A percentile compares a stretch with the other conserved stretches of the same genome.
Conservation (phyloP, 2,888 invertebrate genomes). For the Pegoplata infirma region DNA sequence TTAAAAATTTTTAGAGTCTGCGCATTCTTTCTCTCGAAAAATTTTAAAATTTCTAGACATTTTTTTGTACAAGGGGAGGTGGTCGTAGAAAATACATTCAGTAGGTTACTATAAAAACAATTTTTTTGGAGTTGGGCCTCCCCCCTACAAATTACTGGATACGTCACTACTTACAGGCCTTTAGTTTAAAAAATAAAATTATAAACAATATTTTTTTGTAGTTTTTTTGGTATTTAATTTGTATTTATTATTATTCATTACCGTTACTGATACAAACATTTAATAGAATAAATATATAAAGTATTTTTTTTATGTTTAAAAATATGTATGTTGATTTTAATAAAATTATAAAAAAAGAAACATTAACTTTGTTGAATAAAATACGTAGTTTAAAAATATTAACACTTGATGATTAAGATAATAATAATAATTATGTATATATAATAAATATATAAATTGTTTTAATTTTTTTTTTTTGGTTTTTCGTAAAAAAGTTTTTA, state of each 20-base stretch:
- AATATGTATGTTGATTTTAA: conserved; percentile 47
- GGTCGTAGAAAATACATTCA: too few relatives aligned
- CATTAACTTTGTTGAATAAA: conserved; percentile 57
- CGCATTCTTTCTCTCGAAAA: too few relatives aligned
- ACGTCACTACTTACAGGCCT: too few relatives aligned
- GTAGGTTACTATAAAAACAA: too few relatives aligned
- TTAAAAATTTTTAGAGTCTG: too few relatives aligned
- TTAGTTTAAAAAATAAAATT: too few relatives aligned
- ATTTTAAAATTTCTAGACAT: too few relatives aligned
- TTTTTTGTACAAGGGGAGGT: too few relatives aligned
- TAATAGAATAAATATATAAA: conserved; percentile 57
- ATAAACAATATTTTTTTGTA: too few relatives aligned
- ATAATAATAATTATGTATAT: too few relatives aligned
- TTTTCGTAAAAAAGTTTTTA: conserved; percentile 38
- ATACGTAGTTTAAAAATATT: conserved; percentile 58
- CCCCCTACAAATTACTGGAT: too few relatives aligned
- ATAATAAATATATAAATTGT: conserved; percentile 28
- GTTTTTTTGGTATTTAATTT: conserved; percentile 49
- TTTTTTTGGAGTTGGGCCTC: too few relatives aligned
- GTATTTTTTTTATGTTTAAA: conserved; percentile 52
- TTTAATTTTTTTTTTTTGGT: conserved; percentile 17
- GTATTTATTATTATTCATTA: conserved; percentile 63
- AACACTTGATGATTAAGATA: conserved; percentile 56
- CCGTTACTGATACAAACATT: conserved; percentile 67
- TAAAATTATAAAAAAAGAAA: conserved; percentile 51